These are phyloP conservation scores for Helicoverpa assulta DNA, from an alignment of 2,888 invertebrate genomes.

Conservation along the genomic window DNA sequence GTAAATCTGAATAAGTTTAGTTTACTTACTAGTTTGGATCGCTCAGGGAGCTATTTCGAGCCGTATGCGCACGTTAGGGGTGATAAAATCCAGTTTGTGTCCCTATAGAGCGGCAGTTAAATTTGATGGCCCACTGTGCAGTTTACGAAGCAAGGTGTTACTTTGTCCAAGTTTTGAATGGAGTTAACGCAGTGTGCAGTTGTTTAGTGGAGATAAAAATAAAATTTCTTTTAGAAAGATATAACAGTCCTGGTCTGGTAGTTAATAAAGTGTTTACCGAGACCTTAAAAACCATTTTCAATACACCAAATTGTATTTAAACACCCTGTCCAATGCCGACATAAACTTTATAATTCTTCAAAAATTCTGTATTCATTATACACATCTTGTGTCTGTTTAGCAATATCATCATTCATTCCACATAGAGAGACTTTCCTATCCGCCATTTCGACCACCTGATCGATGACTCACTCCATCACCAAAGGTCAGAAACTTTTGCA, in stretches of 20 bases:
- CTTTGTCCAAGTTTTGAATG: constrained; percentile 43
- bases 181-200: constrained; percentile 22
- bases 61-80: constrained; percentile 11
- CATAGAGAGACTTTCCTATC: neutral
- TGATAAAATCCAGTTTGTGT: constrained; percentile 34
- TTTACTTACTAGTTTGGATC: constrained; percentile 2
- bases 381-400: too few relatives aligned
- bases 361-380: too few relatives aligned
- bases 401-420: neutral
- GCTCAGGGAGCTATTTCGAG: constrained; percentile 22
- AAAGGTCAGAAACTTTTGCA: constrained; percentile 30
- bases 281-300: too few relatives aligned
- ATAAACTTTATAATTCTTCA: too few relatives aligned
- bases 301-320: too few relatives aligned
- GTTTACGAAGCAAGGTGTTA: constrained; percentile 23
- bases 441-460: constrained; percentile 15
- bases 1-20: neutral
- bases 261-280: neutral
- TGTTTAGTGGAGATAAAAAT: constrained; percentile 34
- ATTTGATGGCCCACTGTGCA: constrained; percentile 32
- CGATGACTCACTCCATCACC: constrained; percentile 29
- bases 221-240: constrained; percentile 17
- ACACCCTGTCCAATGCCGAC: too few relatives aligned
- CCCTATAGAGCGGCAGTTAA: constrained; percentile 26
- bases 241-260: neutral